Evolutionary conservation across 2,888 invertebrate species (phyloP).

Genomic region (Anoplius nigerrimus): DNA sequence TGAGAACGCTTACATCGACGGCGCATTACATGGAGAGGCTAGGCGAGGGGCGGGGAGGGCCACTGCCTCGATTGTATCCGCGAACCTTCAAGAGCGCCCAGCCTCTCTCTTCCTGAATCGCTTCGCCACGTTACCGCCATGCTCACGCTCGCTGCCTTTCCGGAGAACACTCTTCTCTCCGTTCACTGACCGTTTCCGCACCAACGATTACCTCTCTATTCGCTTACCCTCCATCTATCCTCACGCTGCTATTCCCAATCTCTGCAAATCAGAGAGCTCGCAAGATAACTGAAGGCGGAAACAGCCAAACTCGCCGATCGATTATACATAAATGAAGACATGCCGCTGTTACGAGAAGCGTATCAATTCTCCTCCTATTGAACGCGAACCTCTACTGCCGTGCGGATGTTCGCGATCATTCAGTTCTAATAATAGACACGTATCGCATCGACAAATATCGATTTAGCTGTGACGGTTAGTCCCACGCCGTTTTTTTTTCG

Average conservation of each 20-base stretch:
- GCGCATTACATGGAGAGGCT: slow-evolving; percentile 8
- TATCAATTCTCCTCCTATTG: neutral
- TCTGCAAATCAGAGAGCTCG: neutral
- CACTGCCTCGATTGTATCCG: slow-evolving; percentile 38
- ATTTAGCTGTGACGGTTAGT: slow-evolving; percentile 55
- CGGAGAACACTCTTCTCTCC: slow-evolving; percentile 53
- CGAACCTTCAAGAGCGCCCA: slow-evolving; percentile 29
- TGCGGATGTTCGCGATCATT: slow-evolving; percentile 7
- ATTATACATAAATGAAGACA: neutral
- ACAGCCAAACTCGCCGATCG: neutral
- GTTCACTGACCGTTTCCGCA: slow-evolving; percentile 57
- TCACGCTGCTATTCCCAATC: too few species aligned
- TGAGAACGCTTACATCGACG: slow-evolving; percentile 7
- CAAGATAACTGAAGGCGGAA: too few species aligned
- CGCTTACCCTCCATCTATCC: neutral
- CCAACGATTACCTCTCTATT: slow-evolving; percentile 42
- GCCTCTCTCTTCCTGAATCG: slow-evolving; percentile 64
- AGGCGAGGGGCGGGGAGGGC: slow-evolving; percentile 10
- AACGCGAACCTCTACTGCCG: neutral
- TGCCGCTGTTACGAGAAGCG: too few species aligned
- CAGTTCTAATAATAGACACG: slow-evolving; percentile 16
- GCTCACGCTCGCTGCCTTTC: slow-evolving; percentile 46
- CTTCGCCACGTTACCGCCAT: slow-evolving; percentile 45
- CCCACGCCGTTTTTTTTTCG: too few species aligned
- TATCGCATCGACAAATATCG: slow-evolving; percentile 59